Conservation (phyloP, 2,797 vertebrate genomes). For the Acrossocheilus fasciatus region DNA sequence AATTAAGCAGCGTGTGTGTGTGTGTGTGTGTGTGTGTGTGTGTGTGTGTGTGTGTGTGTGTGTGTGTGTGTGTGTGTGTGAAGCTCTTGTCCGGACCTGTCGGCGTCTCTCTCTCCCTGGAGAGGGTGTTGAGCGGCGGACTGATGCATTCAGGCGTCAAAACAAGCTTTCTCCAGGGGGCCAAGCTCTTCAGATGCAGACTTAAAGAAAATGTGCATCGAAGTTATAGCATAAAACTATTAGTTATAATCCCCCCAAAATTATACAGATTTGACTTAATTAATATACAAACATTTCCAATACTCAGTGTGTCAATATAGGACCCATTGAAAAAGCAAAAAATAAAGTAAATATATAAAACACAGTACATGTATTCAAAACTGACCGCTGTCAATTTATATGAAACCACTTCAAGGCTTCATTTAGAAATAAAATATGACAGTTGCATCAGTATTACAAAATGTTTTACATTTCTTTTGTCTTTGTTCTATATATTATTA, state of each 20-base stretch:
- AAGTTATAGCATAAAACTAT: not conserved
- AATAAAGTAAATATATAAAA: not conserved
- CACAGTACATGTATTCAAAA: too few species aligned
- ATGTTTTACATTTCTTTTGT: not conserved
- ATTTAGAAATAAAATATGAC: too few species aligned
- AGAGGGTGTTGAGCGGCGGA: constrained; percentile 47
- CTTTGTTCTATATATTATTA: not conserved
- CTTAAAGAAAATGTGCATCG: not conserved
- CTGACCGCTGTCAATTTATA: not conserved
- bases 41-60: constrained; percentile 11
- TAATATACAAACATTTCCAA: not conserved
- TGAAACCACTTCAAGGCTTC: not conserved
- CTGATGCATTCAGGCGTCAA: constrained; percentile 65
- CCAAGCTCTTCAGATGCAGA: constrained; percentile 37
- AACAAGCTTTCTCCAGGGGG: constrained; percentile 63
- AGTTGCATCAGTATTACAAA: not conserved
- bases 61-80: not conserved
- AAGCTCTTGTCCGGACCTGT: constrained; percentile 66
- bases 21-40: constrained; percentile 26
- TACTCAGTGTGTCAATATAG: not conserved
- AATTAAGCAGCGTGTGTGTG: constrained; percentile 26
- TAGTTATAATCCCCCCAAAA: not conserved
- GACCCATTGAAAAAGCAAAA: not conserved
- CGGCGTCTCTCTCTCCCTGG: constrained; percentile 53
- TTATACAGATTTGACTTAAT: not conserved